Percentiles rank a stretch among this genome's conserved stretches.
Conservation (phyloP, 2,888 invertebrate genomes). For the Brachylomia viminalis region DNA sequence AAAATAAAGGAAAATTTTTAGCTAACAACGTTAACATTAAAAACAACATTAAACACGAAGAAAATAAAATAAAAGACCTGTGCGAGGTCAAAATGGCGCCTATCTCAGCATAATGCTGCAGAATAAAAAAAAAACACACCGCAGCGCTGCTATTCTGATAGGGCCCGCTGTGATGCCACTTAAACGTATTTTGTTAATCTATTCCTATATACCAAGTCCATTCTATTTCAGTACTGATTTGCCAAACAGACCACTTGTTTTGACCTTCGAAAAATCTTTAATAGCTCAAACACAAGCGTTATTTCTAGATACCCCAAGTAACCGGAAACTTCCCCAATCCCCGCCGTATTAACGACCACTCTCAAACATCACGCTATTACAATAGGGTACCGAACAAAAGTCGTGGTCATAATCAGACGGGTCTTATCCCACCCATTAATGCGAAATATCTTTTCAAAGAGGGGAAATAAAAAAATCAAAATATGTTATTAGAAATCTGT, state of each 20-base stretch:
- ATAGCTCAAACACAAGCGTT: slow-evolving; percentile 36
- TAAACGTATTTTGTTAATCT: neutral
- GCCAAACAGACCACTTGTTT: neutral
- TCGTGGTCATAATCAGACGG: slow-evolving; percentile 66
- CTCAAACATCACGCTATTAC: slow-evolving; percentile 57
- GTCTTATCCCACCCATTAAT: slow-evolving; percentile 75
- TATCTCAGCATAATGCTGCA: too few species aligned
- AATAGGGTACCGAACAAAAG: slow-evolving; percentile 55
- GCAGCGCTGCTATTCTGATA: too few species aligned
- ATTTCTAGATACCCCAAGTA: slow-evolving; percentile 52
- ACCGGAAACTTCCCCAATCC: slow-evolving; percentile 64
- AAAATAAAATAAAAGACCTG: too few species aligned
- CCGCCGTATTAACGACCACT: slow-evolving; percentile 63
- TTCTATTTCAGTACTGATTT: neutral
- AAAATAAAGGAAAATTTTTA: too few species aligned
- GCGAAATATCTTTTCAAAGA: slow-evolving; percentile 79
- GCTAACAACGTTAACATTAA: too few species aligned
- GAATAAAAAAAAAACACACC: too few species aligned
- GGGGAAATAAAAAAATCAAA: slow-evolving; percentile 83
- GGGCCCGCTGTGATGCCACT: too few species aligned
- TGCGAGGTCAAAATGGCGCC: too few species aligned
- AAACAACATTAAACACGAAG: too few species aligned
- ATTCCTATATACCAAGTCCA: neutral
- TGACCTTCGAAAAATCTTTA: slow-evolving; percentile 27
- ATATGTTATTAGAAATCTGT: slow-evolving; percentile 87